Percentiles rank a stretch among this genome's conserved stretches.
Evolutionary conservation across 1,140 invertebrate genomes (phyloP).

Genomic region (Caenorhabditis remanei): DNA sequence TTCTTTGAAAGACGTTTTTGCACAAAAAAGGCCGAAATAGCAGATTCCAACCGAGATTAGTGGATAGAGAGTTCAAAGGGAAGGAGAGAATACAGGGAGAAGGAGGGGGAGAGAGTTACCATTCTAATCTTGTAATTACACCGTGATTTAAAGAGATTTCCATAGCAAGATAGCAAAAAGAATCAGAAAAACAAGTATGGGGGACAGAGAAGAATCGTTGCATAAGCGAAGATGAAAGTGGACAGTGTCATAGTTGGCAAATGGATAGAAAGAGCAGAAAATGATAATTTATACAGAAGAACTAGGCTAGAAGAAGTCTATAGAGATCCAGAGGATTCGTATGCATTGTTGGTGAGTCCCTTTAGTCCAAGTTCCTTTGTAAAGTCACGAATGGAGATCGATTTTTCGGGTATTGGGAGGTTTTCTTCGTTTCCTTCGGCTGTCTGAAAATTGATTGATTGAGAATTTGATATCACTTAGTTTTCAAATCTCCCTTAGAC

Average conservation of each 20-base stretch:
- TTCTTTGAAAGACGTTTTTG: too few species aligned
- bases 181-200: not conserved
- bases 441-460: constrained; percentile 1
- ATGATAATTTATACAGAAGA: not conserved
- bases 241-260: not conserved
- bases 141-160: constrained; percentile 28
- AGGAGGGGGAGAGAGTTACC: not conserved
- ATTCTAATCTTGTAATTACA: constrained; percentile 1
- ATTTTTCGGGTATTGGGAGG: not conserved
- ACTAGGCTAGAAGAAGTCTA: not conserved
- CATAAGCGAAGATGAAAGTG: constrained; percentile 28
- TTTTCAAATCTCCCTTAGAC: too few species aligned
- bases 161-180: not conserved
- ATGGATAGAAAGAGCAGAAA: not conserved
- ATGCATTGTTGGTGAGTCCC: not conserved
- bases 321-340: not conserved
- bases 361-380: not conserved
- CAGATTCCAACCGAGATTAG: not conserved
- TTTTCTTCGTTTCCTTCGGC: not conserved
- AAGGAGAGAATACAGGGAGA: not conserved
- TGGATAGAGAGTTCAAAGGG: too few species aligned
- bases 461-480: not conserved
- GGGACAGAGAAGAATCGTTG: not conserved
- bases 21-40: not conserved
- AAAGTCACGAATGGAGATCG: not conserved